Base-by-base conservation (phyloP, 2,797 vertebrate genomes). In the Telmatherina bonti region DNA sequence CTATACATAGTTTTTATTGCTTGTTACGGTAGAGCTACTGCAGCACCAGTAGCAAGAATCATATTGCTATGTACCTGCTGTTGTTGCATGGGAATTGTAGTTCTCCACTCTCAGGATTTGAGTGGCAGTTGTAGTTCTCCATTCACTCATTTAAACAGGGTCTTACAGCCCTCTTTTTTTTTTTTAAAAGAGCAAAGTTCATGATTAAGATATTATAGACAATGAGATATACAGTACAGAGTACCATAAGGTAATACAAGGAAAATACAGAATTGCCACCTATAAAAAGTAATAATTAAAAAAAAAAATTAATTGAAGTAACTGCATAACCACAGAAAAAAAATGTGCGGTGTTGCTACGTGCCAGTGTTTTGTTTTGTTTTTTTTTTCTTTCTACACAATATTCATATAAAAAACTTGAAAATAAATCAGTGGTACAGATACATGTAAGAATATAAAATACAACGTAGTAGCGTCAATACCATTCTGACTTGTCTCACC, bases 381-480 rank as follows among this genome's bases (percentile, higher is more conserved):
- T 55, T 12, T 41, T 65, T 22, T 43, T 30, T 30, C 41, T 91
- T 86, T 88, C 89, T 92, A 92, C 90, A 90, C 93, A 91, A 93
- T 92, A 92, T 90, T 89, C 67, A 92, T 93, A 93, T 93, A 43
- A 93, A 94, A 92, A 94, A 90, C 88, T 78, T 71, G 27, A 92
- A 94, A 94, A 93, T 87, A 92, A 94, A 93, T 64, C 30, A 83
- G 87, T 92, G 91, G 88, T 90, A 91, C 87, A 73, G 89, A 89
- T 89, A 94, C 91, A 92, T 91, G 92, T 86, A 92, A 94, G 92
- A 94, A 94, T 93, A 93, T 88, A 94, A 89, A 93, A 93, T 93
- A 95, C 92, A 90, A 91, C 74, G 83, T 87, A 81, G 90, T 94
- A 93, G 93, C 87, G 88, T 92, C 91, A 93, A 93, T 91, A 92